A percentile compares a stretch with the other conserved stretches of the same genome.
These are phyloP conservation scores for Lordiphosa clarofinis DNA, from an alignment of 1,140 invertebrate species.

Conservation along the genomic window DNA sequence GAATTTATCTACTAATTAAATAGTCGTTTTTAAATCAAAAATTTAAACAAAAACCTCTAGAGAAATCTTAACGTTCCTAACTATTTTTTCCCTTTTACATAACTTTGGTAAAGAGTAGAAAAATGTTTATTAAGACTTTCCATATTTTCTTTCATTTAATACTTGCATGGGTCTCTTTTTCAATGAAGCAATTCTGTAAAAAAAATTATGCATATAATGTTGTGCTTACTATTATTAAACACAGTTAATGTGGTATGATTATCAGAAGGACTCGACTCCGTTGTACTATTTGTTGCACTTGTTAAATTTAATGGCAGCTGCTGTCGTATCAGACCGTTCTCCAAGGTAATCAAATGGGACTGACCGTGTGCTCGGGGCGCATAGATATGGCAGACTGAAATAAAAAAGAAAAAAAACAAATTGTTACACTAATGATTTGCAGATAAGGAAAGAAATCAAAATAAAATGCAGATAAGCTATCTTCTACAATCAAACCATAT, in stretches of 20 bases:
- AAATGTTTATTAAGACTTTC: too few species aligned
- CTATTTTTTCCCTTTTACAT: too few species aligned
- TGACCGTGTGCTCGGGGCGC: conserved; percentile 47
- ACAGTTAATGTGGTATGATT: conserved; percentile 58
- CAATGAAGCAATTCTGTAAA: neutral
- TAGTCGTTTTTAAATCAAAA: too few species aligned
- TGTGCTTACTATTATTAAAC: conserved; percentile 64
- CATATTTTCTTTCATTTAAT: too few species aligned
- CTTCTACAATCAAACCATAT: neutral
- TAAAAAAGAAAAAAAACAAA: conserved; percentile 42
- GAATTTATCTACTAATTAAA: too few species aligned
- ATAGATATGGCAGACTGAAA: conserved; percentile 68
- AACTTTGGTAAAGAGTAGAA: too few species aligned
- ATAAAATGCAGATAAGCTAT: conserved; percentile 1
- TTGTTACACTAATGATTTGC: conserved; percentile 11
- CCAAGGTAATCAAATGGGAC: conserved; percentile 63
- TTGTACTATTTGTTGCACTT: conserved; percentile 31
- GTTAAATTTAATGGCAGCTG: conserved; percentile 50
- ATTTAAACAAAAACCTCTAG: too few species aligned
- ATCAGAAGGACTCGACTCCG: conserved; percentile 34
- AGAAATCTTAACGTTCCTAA: too few species aligned
- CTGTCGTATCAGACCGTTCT: conserved; percentile 56
- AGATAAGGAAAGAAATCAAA: conserved; percentile 11
- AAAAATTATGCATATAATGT: neutral
- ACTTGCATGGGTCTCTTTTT: neutral